Evolutionary conservation across 1,140 invertebrate genomes (phyloP), one percentile per base, ranked within the genome.

Genomic region (Drosophila ambigua): DNA sequence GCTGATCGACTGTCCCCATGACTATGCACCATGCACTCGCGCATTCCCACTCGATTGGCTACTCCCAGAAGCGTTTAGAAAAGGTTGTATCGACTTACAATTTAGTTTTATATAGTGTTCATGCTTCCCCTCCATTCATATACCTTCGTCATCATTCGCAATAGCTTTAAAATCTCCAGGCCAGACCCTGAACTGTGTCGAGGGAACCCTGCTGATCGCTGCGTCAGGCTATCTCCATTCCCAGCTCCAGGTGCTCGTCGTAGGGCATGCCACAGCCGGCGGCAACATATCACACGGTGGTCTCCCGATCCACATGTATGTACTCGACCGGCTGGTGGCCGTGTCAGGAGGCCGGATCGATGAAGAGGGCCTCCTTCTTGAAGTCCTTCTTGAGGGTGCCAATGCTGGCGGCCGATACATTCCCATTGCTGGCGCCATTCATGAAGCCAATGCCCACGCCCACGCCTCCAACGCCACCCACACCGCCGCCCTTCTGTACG

Each of bases 271-370:
- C 72, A 88, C 73, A 88, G 84, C 81, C 80, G 75, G 81, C 71
- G 63, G 81, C 85, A 81, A 79, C 84, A 92, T 87, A 93, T 95
- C 94, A 97, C 93, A 97, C 96, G 71, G 96, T 97, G 80, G 96
- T 97, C 93, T 97, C 96, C 90, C 96, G 95, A 93, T 97, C 96
- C 92, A 97, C 96, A 93, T 97, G 96, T 88, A 97, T 97, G 91
- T 96, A 97, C 91, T 97, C 96, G 93, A 97, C 96, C 94, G 95
- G 96, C 92, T 96, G 95, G 92, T 95, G 95, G 91, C 95, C 95
- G 79, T 96, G 96, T 95, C 96, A 97, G 95, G 96, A 97, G 90
- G 92, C 93, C 13, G 93, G 93, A 80, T 94, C 94, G 73, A 94
- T 93, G 75, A 94, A 93, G 61, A 94, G 92, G 52, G 94, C 93